Conservation (phyloP, 2,797 vertebrate species). For the Peromyscus nudipes region DNA sequence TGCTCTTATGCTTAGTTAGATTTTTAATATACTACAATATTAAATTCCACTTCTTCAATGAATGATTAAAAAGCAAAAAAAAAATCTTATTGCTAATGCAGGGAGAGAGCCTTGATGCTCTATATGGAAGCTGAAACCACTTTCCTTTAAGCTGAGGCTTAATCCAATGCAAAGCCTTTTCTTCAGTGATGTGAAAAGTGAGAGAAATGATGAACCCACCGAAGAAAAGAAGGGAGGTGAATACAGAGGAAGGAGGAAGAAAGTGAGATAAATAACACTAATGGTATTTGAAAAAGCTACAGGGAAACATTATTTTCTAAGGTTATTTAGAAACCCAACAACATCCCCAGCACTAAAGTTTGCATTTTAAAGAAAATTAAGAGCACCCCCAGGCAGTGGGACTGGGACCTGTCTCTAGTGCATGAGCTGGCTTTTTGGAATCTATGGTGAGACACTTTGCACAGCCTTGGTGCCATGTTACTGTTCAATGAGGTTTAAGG, state of each 20-base stretch:
- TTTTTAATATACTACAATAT: no score
- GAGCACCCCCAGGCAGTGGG: no score
- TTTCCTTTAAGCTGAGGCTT: not conserved
- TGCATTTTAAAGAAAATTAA: no score
- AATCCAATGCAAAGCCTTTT: not conserved
- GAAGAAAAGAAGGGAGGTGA: not conserved
- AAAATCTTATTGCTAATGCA: not conserved
- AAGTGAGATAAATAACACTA: not conserved
- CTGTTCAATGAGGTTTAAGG: not conserved
- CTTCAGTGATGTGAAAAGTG: not conserved
- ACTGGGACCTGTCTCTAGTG: no score
- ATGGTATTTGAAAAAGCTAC: not conserved
- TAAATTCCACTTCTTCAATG: no score
- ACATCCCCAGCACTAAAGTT: no score
- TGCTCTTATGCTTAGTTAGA: no score
- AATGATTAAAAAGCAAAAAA: not conserved
- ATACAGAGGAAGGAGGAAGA: not conserved
- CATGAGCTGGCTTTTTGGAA: no score
- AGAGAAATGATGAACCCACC: not conserved
- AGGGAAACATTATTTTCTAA: not conserved
- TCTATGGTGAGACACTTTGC: no score
- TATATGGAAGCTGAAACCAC: not conserved
- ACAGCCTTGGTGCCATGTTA: no score
- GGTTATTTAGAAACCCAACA: not conserved
- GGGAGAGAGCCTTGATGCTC: not conserved